A percentile compares a stretch with the other conserved stretches of the same genome.
Conservation (phyloP, 2,888 invertebrate species). For the Lysandra coridon region DNA sequence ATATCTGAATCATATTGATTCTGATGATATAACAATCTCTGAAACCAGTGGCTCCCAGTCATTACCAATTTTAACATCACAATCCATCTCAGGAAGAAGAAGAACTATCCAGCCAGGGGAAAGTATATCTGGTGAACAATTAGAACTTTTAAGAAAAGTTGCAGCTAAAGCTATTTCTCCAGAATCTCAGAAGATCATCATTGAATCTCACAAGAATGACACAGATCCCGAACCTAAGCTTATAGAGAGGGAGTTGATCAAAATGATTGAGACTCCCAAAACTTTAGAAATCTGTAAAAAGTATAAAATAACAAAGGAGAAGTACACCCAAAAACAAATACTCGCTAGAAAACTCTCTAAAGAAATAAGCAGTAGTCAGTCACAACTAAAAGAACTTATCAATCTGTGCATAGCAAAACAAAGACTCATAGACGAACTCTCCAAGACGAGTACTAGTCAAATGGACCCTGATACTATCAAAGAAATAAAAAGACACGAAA, state of each 20-base stretch:
- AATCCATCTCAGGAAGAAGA: constrained; percentile 73
- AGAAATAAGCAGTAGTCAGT: constrained; percentile 84
- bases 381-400: constrained; percentile 86
- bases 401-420: constrained; percentile 84
- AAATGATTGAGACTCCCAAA: constrained; percentile 77
- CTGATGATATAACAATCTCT: constrained; percentile 76
- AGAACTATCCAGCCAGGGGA: constrained; percentile 83
- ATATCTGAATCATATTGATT: constrained; percentile 77
- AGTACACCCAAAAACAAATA: constrained; percentile 74
- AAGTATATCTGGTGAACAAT: constrained; percentile 80
- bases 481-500: constrained; percentile 86
- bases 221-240: constrained; percentile 78
- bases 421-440: constrained; percentile 85
- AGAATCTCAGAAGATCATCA: constrained; percentile 75
- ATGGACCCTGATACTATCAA: constrained; percentile 80
- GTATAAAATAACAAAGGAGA: constrained; percentile 77
- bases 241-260: constrained; percentile 74
- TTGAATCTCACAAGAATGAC: constrained; percentile 79
- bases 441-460: constrained; percentile 69
- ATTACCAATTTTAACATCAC: constrained; percentile 72
- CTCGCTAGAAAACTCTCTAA: constrained; percentile 72
- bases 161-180: constrained; percentile 79
- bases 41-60: constrained; percentile 76
- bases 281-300: constrained; percentile 74
- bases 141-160: constrained; percentile 81